Base-by-base conservation (phyloP, 2,888 invertebrate species). In the Cataglyphis albicans region DNA sequence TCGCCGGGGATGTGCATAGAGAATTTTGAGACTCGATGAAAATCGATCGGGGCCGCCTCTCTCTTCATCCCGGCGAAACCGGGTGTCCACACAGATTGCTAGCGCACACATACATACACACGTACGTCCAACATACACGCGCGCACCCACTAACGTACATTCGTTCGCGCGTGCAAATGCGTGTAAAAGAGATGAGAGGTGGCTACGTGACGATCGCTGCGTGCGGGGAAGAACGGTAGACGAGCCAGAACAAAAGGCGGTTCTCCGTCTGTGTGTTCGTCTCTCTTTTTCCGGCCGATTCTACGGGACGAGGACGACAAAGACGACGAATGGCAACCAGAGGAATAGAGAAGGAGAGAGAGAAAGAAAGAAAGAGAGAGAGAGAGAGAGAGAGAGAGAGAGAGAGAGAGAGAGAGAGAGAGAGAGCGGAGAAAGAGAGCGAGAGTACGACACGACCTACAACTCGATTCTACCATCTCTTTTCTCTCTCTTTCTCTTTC, bases 71-170 rank as follows among this genome's bases (percentile, higher is more conserved):
- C 76, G 84, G 86, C 87, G 88, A 86, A 91, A 90, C 92, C 89
- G 89, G 87, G 88, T 90, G 89, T 89, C 88, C 89, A 88, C 89
- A 88, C 91, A 85, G 90, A 91, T 90, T 91, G 87, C 87, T 85
- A 82, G 85, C 85, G 80, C 86, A 82, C 81, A 63, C 32, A 32
- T 6, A 32, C 6, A 32, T 0, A 5, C 32, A 32, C 32, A 32
- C 32, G 3, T 5, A 5, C 32, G 32, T 32, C 32, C 5, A 32
- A 32, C 32, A 32, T 32, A 32, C 32, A 32, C 55, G 48, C 70
- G 73, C 44, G 15, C 55, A 52, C 4, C 6, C 12, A 18, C 44
- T 5, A 15, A 44, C 64, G 65, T 82, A 75, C 76, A 80, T 25
- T 64, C 81, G 48, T 35, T 63, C 48, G 48, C 63, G 21, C 64